A percentile compares a stretch with the other conserved stretches of the same genome.
Conservation (phyloP, 2,113 vertebrate genomes). For the Ageneiosus marmoratus region DNA sequence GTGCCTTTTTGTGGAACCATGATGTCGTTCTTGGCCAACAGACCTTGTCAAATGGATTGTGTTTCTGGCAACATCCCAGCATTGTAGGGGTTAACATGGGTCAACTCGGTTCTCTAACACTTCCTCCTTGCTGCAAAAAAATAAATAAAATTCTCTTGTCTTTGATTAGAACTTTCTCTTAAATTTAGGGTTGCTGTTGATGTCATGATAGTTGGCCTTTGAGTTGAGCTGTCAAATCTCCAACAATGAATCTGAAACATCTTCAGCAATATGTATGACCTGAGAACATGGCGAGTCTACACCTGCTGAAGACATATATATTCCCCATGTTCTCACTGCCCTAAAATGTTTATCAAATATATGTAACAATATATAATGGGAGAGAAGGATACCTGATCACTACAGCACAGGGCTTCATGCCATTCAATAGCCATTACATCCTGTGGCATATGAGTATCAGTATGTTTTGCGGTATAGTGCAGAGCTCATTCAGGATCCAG, state of each 20-base stretch:
- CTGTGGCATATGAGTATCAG: conserved; percentile 34
- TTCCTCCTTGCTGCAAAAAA: neutral
- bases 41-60: conserved; percentile 33
- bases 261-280: conserved; percentile 25
- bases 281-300: conserved; percentile 34
- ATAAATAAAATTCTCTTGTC: conserved; percentile 24
- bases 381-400: conserved; percentile 27
- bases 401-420: conserved; percentile 8
- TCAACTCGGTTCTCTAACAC: neutral
- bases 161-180: conserved; percentile 28
- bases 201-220: conserved; percentile 46
- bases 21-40: conserved; percentile 51
- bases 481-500: conserved; percentile 21
- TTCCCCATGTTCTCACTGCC: neutral
- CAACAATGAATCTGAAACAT: conserved; percentile 50
- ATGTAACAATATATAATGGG: conserved; percentile 47
- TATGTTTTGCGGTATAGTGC: conserved; percentile 29
- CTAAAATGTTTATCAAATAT: conserved; percentile 54
- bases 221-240: conserved; percentile 32
- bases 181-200: conserved; percentile 43
- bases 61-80: conserved; percentile 41
- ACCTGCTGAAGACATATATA: conserved; percentile 36
- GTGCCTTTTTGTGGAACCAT: conserved; percentile 56
- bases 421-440: conserved; percentile 39
- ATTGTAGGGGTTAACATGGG: conserved; percentile 16